A percentile compares a stretch with the other conserved stretches of the same genome.
Conservation (phyloP, 2,113 vertebrate species). For the Myotis lucifugus region DNA sequence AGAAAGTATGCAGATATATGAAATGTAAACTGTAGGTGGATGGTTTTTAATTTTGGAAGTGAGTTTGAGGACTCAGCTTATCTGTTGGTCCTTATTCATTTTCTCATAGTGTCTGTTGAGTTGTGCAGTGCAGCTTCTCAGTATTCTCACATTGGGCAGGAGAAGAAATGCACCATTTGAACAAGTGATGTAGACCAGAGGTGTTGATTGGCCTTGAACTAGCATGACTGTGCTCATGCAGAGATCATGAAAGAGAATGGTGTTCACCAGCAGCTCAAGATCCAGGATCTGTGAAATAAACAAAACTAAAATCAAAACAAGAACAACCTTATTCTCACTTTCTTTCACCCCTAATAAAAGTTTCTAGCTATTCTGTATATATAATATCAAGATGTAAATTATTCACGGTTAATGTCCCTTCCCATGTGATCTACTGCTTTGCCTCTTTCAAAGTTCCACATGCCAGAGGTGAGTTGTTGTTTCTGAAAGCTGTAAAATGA, state of each 20-base stretch:
- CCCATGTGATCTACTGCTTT: conserved; percentile 11
- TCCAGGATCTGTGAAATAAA: not conserved
- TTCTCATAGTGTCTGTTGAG: not conserved
- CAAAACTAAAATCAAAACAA: conserved; percentile 20
- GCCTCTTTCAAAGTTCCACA: conserved; percentile 25
- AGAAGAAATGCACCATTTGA: not conserved
- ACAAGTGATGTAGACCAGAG: not conserved
- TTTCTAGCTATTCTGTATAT: not conserved
- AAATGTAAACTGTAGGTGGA: not conserved
- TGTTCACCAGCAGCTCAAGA: not conserved
- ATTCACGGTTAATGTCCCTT: not conserved
- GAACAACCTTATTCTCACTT: not conserved
- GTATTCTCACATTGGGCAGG: not conserved
- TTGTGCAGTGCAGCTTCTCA: not conserved
- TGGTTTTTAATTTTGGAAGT: conserved; percentile 34
- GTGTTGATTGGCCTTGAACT: not conserved
- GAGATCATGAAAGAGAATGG: not conserved
- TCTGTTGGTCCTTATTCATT: not conserved
- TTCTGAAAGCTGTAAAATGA: not conserved
- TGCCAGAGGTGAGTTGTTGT: conserved; percentile 42
- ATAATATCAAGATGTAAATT: not conserved
- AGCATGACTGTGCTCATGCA: not conserved
- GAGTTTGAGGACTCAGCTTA: not conserved
- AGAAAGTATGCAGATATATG: not conserved
- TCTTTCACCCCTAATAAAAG: not conserved